Conservation (phyloP, 1,140 invertebrate genomes). For the Zaprionus vittiger region DNA sequence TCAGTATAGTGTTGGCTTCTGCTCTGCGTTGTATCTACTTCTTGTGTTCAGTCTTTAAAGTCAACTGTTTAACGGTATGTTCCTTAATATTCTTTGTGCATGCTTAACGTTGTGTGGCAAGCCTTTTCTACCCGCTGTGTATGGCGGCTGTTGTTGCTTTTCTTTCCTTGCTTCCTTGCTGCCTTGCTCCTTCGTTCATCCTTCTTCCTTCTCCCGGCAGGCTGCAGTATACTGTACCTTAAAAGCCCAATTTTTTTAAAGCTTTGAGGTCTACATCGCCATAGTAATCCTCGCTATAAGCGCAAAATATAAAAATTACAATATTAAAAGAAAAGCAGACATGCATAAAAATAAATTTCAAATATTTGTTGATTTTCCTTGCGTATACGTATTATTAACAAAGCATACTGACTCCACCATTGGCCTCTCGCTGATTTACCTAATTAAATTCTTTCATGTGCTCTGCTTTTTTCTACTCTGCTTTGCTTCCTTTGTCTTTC, state of each 20-base stretch:
- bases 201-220: conserved; percentile 27
- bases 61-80: conserved; percentile 65
- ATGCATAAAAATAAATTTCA: conserved; percentile 27
- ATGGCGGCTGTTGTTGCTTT: conserved; percentile 53
- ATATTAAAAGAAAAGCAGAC: conserved; percentile 40
- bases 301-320: conserved; percentile 68
- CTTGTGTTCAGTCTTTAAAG: conserved; percentile 73
- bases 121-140: conserved; percentile 70
- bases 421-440: conserved; percentile 68
- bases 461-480: conserved; percentile 39
- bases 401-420: conserved; percentile 36
- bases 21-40: conserved; percentile 31
- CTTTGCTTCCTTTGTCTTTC: conserved; percentile 28
- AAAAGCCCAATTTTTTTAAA: conserved; percentile 91
- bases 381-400: conserved; percentile 55
- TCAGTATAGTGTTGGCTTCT: conserved; percentile 37
- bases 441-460: conserved; percentile 64
- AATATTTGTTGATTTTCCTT: conserved; percentile 14
- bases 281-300: conserved; percentile 93
- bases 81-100: conserved; percentile 58
- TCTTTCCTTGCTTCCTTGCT: conserved; percentile 22
- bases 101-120: conserved; percentile 68
- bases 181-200: conserved; percentile 18
- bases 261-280: conserved; percentile 92
- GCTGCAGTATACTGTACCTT: conserved; percentile 63